These are phyloP conservation scores for Ctenopoma kingsleyae DNA, from an alignment of 2,797 vertebrate species.

Conservation along the genomic window DNA sequence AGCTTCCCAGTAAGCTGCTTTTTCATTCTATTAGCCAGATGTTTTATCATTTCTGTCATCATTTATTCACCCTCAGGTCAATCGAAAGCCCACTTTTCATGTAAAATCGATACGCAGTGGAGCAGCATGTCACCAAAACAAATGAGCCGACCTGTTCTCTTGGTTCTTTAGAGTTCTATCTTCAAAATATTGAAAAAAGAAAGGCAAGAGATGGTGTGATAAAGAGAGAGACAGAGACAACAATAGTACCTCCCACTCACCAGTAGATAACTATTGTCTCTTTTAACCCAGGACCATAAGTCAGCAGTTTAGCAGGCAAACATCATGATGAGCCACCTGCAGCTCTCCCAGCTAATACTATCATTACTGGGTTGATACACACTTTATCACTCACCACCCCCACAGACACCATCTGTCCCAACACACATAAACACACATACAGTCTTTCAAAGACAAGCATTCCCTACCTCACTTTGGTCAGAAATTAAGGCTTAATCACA, in stretches of 20 bases:
- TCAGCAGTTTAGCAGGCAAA: conserved; percentile 70
- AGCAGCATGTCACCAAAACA: conserved; percentile 22
- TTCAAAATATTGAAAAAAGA: conserved; percentile 4
- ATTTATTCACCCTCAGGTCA: conserved; percentile 22
- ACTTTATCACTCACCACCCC: conserved; percentile 65
- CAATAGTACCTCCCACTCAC: conserved; percentile 47
- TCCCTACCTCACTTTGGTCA: conserved; percentile 27
- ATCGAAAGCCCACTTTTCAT: conserved; percentile 34
- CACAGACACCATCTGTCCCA: conserved; percentile 65
- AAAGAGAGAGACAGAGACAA: conserved; percentile 13
- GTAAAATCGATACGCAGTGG: conserved; percentile 38
- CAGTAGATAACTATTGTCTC: conserved; percentile 47
- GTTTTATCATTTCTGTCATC: conserved; percentile 18
- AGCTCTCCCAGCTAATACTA: conserved; percentile 67
- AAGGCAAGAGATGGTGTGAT: not conserved
- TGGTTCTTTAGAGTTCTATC: not conserved
- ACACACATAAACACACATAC: conserved; percentile 43
- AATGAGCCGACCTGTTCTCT: conserved; percentile 15
- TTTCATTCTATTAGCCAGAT: conserved; percentile 2
- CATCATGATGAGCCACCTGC: conserved; percentile 72
- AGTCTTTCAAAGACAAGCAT: conserved; percentile 39
- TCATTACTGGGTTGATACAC: conserved; percentile 65
- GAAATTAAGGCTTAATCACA: conserved; percentile 51
- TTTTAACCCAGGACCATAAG: conserved; percentile 66
- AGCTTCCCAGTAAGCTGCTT: not conserved